Percentiles rank a stretch among this genome's conserved stretches.
Conservation (phyloP, 2,888 invertebrate genomes). For the Lasius platythorax region DNA sequence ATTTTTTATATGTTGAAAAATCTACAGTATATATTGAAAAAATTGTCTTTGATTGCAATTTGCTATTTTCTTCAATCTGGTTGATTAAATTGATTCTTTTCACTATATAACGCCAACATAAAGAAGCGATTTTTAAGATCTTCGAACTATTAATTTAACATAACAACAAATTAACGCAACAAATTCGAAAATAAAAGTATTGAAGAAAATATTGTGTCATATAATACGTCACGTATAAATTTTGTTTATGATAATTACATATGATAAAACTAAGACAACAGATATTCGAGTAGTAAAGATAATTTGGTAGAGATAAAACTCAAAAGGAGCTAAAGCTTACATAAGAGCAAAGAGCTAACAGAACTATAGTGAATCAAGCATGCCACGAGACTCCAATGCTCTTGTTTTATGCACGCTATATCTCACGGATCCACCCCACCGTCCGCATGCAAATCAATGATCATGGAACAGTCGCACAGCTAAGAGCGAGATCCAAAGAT, state of each 20-base stretch:
- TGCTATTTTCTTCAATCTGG: not conserved
- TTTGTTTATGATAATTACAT: slow-evolving; percentile 1
- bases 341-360: not conserved
- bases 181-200: not conserved
- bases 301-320: not conserved
- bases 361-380: slow-evolving; percentile 23
- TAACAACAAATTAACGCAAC: not conserved
- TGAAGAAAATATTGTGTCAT: not conserved
- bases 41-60: not conserved
- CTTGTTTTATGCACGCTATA: not conserved
- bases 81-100: not conserved
- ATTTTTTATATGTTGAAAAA: not conserved
- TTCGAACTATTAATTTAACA: not conserved
- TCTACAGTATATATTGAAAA: not conserved
- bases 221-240: slow-evolving; percentile 13
- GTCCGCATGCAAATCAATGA: slow-evolving; percentile 31
- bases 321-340: not conserved
- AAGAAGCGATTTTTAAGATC: not conserved
- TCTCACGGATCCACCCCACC: not conserved
- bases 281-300: not conserved
- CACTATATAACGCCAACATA: not conserved
- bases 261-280: not conserved
- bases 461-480: not conserved
- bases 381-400: slow-evolving; percentile 25
- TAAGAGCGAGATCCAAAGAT: not conserved